Evolutionary conservation across 1,140 invertebrate species (phyloP).

Genomic region (Caerostris extrusa): DNA sequence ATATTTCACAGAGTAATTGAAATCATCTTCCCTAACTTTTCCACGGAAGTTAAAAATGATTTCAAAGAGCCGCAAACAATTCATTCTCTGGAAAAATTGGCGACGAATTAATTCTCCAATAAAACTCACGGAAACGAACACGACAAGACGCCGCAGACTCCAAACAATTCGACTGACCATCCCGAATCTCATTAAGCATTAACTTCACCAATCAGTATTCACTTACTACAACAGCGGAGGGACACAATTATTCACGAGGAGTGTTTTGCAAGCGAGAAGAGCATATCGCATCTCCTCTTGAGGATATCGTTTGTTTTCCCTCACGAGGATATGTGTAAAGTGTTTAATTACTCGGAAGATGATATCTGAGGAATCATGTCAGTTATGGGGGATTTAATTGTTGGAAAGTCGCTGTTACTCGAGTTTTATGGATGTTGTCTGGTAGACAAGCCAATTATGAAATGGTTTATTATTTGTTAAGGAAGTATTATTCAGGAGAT

Average conservation of each 20-base stretch:
- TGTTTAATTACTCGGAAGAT: background rate
- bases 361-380: background rate
- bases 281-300: no score
- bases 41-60: no score
- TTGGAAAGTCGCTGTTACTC: background rate
- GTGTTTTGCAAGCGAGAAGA: background rate
- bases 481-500: no score
- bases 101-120: background rate
- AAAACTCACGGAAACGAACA: background rate
- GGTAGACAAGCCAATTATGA: no score
- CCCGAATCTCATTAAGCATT: background rate
- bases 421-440: no score
- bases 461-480: no score
- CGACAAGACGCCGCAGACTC: background rate
- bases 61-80: no score
- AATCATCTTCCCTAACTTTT: no score
- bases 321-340: no score
- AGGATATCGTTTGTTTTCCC: no score
- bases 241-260: background rate
- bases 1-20: no score
- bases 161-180: background rate
- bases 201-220: background rate
- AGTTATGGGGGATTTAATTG: background rate
- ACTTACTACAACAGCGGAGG: background rate
- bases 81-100: background rate